Base-by-base conservation (phyloP, 2,888 invertebrate genomes). In the Caenorhabditis uteleia region DNA sequence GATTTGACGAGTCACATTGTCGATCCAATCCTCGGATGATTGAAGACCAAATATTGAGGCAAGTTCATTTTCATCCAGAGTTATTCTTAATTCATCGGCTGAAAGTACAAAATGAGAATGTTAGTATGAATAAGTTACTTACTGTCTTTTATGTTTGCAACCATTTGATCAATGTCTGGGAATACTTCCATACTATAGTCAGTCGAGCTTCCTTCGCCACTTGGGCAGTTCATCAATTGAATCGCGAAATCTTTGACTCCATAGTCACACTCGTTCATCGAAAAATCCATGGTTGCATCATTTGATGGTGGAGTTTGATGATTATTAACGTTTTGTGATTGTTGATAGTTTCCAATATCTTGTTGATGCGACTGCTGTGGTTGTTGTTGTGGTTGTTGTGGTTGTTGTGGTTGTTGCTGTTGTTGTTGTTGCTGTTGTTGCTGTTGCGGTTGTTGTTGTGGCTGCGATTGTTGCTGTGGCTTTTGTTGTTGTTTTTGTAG, bases 141-240 rank as follows among this genome's bases (percentile, higher is more conserved):
- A 61, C 60, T 44, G 20, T 60, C 60, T 49, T 29, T 49, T 29
- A 60, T 53, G 16, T 51, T 46, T 16, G 58, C 57, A 1, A 64
- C 64, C 48, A 64, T 49, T 21, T 64, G 50, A 46, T 64, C 64
- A 54, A 64, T 53, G 18, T 58, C 50, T 12, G 64, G 56, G 27
- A 56, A 61, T 6, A 23, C 25, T 7, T 47, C 47, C n/a, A 18
- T 10, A 2, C 8, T 7, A 34, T 8, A 38, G n/a, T n/a, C n/a
- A n/a, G n/a, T n/a, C n/a, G n/a, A n/a, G n/a, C n/a, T n/a, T n/a
- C n/a, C n/a, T n/a, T n/a, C n/a, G n/a, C n/a, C n/a, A n/a, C n/a
- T n/a, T n/a, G n/a, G n/a, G n/a, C n/a, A n/a, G n/a, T n/a, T n/a
- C n/a, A n/a, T n/a, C n/a, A n/a, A n/a, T n/a, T n/a, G n/a, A n/a